A percentile compares a stretch with the other conserved stretches of the same genome.
phyloP scores from a whole-genome alignment of 2,113 vertebrate genomes.

The Odontophorus gujanensis region DNA sequence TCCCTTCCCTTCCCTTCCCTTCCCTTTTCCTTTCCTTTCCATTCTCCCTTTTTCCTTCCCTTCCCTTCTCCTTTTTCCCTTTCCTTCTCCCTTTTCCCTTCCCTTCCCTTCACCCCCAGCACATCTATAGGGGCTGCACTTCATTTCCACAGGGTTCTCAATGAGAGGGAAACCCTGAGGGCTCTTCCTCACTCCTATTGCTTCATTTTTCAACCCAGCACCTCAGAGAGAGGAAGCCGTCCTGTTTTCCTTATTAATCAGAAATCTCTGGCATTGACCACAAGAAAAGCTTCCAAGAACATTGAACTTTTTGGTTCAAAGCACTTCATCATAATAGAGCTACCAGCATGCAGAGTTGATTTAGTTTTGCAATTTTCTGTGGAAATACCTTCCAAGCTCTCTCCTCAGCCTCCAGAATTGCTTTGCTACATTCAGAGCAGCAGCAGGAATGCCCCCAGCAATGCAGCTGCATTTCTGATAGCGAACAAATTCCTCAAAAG shows the following conservation, averaged over 20 bases:
- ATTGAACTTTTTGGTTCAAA: constrained; percentile 6
- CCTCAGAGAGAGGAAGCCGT: neutral
- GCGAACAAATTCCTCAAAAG: constrained; percentile 20
- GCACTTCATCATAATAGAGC: constrained; percentile 25
- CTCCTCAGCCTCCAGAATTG: constrained; percentile 11
- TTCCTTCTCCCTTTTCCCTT: neutral
- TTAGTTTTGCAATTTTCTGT: neutral
- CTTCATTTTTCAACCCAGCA: constrained; percentile 33
- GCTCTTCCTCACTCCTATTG: constrained; percentile 10
- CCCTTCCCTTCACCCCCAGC: neutral
- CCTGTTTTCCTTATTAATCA: constrained; percentile 50
- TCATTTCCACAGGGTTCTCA: neutral
- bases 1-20: too few relatives aligned
- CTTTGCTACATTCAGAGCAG: constrained; percentile 28
- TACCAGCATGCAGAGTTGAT: constrained; percentile 24
- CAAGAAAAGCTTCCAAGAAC: constrained; percentile 23
- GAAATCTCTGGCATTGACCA: constrained; percentile 27
- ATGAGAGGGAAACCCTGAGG: neutral
- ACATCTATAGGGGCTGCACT: too few relatives aligned
- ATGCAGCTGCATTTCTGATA: neutral
- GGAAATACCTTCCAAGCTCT: constrained; percentile 1
- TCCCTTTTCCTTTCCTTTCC: too few relatives aligned
- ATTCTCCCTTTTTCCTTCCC: too few relatives aligned
- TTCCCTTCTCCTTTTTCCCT: too few relatives aligned
- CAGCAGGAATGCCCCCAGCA: neutral